phyloP scores from a whole-genome alignment of 2,888 invertebrate species.

The Hetaerina titia region DNA sequence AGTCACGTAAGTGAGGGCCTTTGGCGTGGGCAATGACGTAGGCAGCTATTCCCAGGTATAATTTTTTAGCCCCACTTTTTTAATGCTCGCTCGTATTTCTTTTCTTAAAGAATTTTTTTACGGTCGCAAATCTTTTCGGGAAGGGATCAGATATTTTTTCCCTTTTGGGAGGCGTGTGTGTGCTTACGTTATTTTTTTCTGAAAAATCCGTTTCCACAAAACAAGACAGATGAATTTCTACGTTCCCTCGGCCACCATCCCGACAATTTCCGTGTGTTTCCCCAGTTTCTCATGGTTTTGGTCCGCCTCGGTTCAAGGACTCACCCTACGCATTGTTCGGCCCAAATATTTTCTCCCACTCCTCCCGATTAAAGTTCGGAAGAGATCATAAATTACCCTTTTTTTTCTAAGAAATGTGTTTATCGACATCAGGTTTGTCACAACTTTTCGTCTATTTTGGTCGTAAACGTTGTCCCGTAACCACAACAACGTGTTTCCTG shows the following conservation, averaged over 20 bases:
- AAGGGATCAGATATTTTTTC: neutral
- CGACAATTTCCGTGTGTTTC: neutral
- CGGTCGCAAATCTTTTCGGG: neutral
- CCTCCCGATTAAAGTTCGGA: neutral
- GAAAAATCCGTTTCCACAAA: neutral
- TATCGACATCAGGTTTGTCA: slow-evolving; percentile 19
- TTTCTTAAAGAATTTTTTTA: neutral
- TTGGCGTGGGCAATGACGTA: neutral
- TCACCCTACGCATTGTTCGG: neutral
- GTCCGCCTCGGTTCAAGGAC: neutral
- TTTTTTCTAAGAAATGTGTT: neutral
- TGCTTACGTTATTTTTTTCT: neutral
- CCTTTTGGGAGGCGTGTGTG: neutral
- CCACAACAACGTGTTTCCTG: slow-evolving; percentile 30
- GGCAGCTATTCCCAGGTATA: slow-evolving; percentile 6
- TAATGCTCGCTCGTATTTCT: slow-evolving; percentile 14
- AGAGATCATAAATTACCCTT: neutral
- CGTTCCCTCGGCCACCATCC: neutral
- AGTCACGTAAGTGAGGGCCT: neutral
- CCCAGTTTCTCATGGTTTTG: neutral
- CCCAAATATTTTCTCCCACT: neutral
- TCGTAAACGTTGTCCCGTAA: neutral
- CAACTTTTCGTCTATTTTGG: slow-evolving; percentile 20
- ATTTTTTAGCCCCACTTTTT: slow-evolving; percentile 9
- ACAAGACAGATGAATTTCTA: slow-evolving; percentile 15